Conservation (phyloP, 1,140 invertebrate genomes). For the Wasmannia auropunctata region DNA sequence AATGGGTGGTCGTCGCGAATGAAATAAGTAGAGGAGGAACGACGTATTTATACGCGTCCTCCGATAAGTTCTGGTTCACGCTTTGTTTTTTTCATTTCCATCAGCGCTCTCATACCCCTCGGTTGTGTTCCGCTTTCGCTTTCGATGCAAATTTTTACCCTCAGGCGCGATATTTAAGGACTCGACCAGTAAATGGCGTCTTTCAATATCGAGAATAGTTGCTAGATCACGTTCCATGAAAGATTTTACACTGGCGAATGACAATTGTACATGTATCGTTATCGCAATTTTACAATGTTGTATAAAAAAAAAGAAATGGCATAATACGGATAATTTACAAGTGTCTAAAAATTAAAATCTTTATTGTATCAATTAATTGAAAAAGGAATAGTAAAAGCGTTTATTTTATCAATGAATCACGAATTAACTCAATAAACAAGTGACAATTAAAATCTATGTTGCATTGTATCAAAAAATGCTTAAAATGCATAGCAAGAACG, state of each 20-base stretch:
- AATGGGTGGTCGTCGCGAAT: neutral
- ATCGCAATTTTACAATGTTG: constrained; percentile 54
- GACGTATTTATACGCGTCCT: constrained; percentile 18
- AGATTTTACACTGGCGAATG: constrained; percentile 22
- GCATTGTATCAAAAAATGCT: neutral
- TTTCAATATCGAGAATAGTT: constrained; percentile 75
- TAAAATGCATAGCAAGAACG: neutral
- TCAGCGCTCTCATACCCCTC: neutral
- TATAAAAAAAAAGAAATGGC: neutral
- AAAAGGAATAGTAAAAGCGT: neutral
- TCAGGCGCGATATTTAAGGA: constrained; percentile 68
- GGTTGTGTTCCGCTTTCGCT: constrained; percentile 60
- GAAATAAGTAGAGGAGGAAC: constrained; percentile 4
- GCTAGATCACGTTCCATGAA: constrained; percentile 66
- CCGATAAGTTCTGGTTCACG: constrained; percentile 3
- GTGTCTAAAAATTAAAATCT: neutral
- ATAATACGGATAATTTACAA: neutral
- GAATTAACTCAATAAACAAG: neutral
- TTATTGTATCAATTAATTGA: neutral
- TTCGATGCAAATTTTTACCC: constrained; percentile 75
- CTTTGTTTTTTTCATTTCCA: constrained; percentile 28
- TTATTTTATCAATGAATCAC: neutral
- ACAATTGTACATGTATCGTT: constrained; percentile 63
- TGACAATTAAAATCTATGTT: neutral
- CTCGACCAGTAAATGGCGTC: constrained; percentile 58